Base-by-base conservation (phyloP, 1,140 invertebrate genomes). In the Drosophila burlai region DNA sequence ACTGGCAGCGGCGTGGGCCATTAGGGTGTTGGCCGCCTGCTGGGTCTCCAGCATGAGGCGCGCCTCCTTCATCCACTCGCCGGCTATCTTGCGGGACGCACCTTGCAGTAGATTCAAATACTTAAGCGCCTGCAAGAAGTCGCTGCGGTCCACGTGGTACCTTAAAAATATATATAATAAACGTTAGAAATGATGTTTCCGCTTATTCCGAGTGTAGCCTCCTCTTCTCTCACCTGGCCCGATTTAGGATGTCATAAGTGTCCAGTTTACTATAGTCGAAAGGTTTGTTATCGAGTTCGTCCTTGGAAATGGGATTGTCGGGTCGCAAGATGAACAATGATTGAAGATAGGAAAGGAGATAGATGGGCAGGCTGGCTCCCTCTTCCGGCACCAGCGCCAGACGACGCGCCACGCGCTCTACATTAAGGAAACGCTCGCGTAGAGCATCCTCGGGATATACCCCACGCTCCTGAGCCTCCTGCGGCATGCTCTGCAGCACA, bases 71-170 rank as follows among this genome's bases (percentile, higher is more conserved):
- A 98, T 95, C 98, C 98, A 99, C 78, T 97, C 96, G 46, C 92
- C 93, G 3, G 98, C 97, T 6, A 98, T 95, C n/a, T 94, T 94
- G 10, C 96, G 94, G 0, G 98, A 94, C 26, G 97, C 97, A 24
- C 98, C 98, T 83, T 96, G 95, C 26, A 99, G 93, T 45, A 99
- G 95, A 91, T 98, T 98, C 94, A 99, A 96, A 93, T 98, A 99
- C 57, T 96, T 95, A 1, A 99, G 93, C 1, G 98, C 97, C 92
- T 96, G 95, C 50, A 96, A 94, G 46, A 99, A 95, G 83, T 99
- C 95, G 24, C 97, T 97, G 76, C 96, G 95, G 80, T 99, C 97
- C 69, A 99, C 93, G 94, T 96, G 96, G 90, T 97, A 97, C 86
- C 97, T 98, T 81, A 73, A 13, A 46, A 24, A 16, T 16, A 31